Evolutionary conservation across 2,888 invertebrate genomes (phyloP).

Genomic region (Taenaris catops): DNA sequence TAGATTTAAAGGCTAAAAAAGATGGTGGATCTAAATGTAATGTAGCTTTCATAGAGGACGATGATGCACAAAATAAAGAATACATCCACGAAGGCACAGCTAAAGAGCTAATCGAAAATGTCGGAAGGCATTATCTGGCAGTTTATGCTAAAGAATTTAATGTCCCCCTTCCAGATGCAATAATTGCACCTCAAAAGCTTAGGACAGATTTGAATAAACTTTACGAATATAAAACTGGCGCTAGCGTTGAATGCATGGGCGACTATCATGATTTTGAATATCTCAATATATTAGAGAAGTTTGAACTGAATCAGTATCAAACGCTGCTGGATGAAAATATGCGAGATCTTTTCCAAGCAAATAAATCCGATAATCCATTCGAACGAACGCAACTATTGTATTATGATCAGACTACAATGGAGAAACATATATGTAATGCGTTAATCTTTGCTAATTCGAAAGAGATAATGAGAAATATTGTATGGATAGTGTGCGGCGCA

Average conservation of each 20-base stretch:
- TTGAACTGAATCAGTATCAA: slow-evolving; percentile 65
- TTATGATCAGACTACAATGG: slow-evolving; percentile 65
- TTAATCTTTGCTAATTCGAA: slow-evolving; percentile 54
- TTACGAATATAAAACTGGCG: slow-evolving; percentile 54
- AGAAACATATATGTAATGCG: slow-evolving; percentile 47
- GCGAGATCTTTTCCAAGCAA: slow-evolving; percentile 46
- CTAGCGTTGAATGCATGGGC: slow-evolving; percentile 37
- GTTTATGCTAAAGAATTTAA: slow-evolving; percentile 50
- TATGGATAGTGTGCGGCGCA: slow-evolving; percentile 57
- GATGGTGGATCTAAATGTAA: slow-evolving; percentile 36
- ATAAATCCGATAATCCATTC: slow-evolving; percentile 24
- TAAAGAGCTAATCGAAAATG: slow-evolving; percentile 34
- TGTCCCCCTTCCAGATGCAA: slow-evolving; percentile 47
- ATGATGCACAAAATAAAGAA: slow-evolving; percentile 23
- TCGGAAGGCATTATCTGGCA: slow-evolving; percentile 43
- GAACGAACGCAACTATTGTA: slow-evolving; percentile 41
- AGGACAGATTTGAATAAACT: slow-evolving; percentile 42
- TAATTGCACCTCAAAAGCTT: slow-evolving; percentile 38
- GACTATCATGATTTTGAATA: slow-evolving; percentile 57
- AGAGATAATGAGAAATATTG: slow-evolving; percentile 59
- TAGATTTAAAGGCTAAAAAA: slow-evolving; percentile 40
- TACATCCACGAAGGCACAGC: slow-evolving; percentile 26
- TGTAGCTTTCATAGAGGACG: slow-evolving; percentile 42
- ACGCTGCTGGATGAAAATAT: slow-evolving; percentile 46
- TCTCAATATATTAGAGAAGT: slow-evolving; percentile 49